Percentiles rank a stretch among this genome's conserved stretches.
These are phyloP conservation scores for Halocaridina rubra DNA, from an alignment of 2,888 invertebrate genomes.

Conservation along the genomic window DNA sequence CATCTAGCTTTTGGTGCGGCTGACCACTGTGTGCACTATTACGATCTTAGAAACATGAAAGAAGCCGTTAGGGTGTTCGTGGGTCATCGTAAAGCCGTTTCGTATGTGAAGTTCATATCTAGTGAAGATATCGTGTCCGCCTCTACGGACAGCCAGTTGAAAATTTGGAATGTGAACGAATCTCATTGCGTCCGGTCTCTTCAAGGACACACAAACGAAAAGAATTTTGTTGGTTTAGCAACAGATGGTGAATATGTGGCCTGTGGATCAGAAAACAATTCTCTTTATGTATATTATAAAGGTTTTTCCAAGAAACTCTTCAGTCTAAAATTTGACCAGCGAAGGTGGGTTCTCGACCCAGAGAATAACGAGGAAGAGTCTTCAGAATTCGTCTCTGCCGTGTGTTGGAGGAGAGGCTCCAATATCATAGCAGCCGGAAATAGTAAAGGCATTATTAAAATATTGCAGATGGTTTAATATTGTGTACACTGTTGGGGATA, in stretches of 20 bases:
- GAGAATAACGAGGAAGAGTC: conserved; percentile 78
- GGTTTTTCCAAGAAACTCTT: conserved; percentile 88
- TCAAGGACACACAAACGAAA: conserved; percentile 92
- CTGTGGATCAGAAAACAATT: conserved; percentile 95
- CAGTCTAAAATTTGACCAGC: conserved; percentile 87
- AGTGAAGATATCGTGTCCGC: conserved; percentile 88
- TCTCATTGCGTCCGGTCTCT: conserved; percentile 86
- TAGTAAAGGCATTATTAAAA: conserved; percentile 92
- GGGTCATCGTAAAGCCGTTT: conserved; percentile 93
- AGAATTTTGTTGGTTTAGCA: conserved; percentile 94
- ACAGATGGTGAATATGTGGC: conserved; percentile 93
- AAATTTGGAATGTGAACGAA: conserved; percentile 86
- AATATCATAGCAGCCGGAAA: conserved; percentile 92
- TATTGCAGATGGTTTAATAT: conserved; percentile 79
- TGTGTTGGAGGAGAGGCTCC: conserved; percentile 89
- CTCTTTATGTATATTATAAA: conserved; percentile 91
- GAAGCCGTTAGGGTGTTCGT: conserved; percentile 85
- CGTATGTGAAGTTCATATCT: conserved; percentile 91
- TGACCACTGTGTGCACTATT: conserved; percentile 96
- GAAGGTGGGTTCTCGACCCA: conserved; percentile 80
- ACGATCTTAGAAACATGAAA: conserved; percentile 83
- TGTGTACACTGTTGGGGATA: background rate
- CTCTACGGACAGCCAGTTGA: conserved; percentile 89
- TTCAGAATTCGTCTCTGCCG: conserved; percentile 94
- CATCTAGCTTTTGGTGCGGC: conserved; percentile 96